Conservation (phyloP, 2,113 vertebrate species). For the Crotophaga sulcirostris region DNA sequence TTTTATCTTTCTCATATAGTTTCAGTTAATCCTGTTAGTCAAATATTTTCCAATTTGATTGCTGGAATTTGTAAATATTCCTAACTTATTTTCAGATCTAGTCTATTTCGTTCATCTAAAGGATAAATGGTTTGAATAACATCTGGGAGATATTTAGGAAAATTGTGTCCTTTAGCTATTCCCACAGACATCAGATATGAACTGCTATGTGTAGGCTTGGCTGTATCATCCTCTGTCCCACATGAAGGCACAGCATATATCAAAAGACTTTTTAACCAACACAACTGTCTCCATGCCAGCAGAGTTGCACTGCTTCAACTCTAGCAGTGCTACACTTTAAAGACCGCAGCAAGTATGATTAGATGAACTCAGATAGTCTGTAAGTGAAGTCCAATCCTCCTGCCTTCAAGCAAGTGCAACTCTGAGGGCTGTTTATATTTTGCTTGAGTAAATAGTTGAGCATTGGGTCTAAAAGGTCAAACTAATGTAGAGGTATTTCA, state of each 20-base stretch:
- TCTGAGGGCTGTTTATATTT: not conserved
- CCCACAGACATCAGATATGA: not conserved
- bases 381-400: not conserved
- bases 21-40: not conserved
- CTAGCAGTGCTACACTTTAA: not conserved
- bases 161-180: not conserved
- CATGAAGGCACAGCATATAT: not conserved
- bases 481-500: not conserved
- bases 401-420: not conserved
- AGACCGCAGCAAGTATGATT: not conserved
- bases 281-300: not conserved
- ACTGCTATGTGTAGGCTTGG: rapidly evolving
- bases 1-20: not conserved
- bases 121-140: not conserved
- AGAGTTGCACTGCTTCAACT: not conserved
- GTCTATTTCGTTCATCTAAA: not conserved
- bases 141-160: not conserved
- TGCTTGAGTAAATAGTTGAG: not conserved
- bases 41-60: not conserved
- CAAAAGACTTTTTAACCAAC: not conserved
- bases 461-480: not conserved
- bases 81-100: not conserved
- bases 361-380: not conserved
- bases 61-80: not conserved
- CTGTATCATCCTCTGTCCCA: not conserved